phyloP scores from a whole-genome alignment of 2,888 invertebrate genomes.

The Epinotia demarniana region DNA sequence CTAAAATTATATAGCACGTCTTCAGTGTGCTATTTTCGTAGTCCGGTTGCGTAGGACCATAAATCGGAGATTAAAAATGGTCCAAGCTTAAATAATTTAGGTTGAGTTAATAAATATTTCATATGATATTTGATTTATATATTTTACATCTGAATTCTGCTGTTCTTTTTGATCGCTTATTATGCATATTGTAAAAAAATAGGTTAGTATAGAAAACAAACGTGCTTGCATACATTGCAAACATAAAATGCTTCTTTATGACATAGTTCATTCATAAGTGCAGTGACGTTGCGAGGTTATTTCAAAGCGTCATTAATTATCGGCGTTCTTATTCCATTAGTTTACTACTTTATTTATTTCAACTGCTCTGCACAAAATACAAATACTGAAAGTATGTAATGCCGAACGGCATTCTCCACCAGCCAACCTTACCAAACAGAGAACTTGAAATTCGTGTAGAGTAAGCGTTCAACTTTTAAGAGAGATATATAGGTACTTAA shows the following conservation, averaged over 20 bases:
- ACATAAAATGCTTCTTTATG: neutral
- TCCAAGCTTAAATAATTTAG: conserved; percentile 45
- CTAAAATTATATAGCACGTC: conserved; percentile 50
- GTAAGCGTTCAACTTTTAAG: too few relatives aligned
- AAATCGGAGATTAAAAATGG: conserved; percentile 48
- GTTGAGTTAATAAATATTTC: conserved; percentile 14
- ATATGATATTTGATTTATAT: conserved; percentile 7
- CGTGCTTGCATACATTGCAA: neutral
- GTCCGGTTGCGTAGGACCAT: conserved; percentile 41
- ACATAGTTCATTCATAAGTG: neutral
- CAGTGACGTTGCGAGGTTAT: neutral
- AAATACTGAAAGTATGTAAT: too few relatives aligned
- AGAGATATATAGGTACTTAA: too few relatives aligned
- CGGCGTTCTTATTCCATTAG: neutral
- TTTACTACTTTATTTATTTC: neutral
- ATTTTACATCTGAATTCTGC: neutral
- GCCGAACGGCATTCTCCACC: too few relatives aligned
- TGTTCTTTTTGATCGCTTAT: neutral
- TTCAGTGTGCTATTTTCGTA: conserved; percentile 49
- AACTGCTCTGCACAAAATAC: too few relatives aligned
- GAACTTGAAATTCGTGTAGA: too few relatives aligned
- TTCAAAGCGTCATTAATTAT: neutral
- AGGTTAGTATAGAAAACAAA: neutral
- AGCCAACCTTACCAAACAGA: too few relatives aligned
- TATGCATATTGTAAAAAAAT: neutral